phyloP scores from a whole-genome alignment of 2,113 vertebrate species.

The Sebastes schlegelii region DNA sequence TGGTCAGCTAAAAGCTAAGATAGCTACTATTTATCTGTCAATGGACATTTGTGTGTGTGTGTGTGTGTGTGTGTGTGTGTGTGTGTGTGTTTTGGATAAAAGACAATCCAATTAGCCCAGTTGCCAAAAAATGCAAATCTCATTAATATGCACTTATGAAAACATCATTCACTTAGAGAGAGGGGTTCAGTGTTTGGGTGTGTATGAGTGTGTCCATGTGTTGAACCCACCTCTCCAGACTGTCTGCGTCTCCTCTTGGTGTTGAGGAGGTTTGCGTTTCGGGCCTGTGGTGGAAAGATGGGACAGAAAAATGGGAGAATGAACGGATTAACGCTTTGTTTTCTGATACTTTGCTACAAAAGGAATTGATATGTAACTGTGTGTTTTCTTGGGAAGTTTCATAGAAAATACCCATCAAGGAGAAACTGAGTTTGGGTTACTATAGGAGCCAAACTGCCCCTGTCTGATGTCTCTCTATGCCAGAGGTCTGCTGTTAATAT shows the following conservation, averaged over 20 bases:
- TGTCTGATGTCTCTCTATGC: too few species aligned
- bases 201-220: slow-evolving; percentile 15
- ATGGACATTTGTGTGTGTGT: slow-evolving; percentile 17
- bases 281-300: slow-evolving; percentile 41
- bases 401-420: too few species aligned
- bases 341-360: background rate
- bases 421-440: too few species aligned
- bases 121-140: slow-evolving; percentile 71
- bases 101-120: slow-evolving; percentile 66
- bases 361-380: background rate
- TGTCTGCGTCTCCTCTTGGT: slow-evolving; percentile 91
- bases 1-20: slow-evolving; percentile 56
- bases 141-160: slow-evolving; percentile 74
- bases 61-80: slow-evolving; percentile 11
- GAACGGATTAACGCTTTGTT: background rate
- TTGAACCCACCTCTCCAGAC: slow-evolving; percentile 85
- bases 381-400: too few species aligned
- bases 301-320: background rate
- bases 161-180: slow-evolving; percentile 35
- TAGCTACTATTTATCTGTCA: slow-evolving; percentile 11
- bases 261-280: slow-evolving; percentile 39
- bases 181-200: slow-evolving; percentile 18
- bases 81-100: slow-evolving; percentile 36
- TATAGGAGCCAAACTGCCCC: too few species aligned
- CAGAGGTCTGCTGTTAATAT: too few species aligned